Evolutionary conservation across 2,888 invertebrate genomes (phyloP).

Genomic region (Cylindroiulus punctatus): DNA sequence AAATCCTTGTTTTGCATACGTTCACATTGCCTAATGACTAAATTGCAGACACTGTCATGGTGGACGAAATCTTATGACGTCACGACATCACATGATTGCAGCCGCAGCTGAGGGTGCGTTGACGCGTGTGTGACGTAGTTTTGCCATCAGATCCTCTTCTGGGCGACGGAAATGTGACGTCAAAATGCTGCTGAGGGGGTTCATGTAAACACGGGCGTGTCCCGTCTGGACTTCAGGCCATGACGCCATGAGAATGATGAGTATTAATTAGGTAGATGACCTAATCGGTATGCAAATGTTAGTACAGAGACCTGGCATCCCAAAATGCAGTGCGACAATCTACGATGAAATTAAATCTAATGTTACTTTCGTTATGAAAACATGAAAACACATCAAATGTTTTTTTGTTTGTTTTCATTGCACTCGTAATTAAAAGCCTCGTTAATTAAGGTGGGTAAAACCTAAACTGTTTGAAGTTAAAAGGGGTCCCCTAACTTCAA

Average conservation of each 20-base stretch:
- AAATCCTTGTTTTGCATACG: neutral
- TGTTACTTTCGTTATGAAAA: no score
- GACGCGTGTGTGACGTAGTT: neutral
- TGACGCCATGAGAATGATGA: no score
- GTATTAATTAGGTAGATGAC: neutral
- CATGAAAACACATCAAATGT: no score
- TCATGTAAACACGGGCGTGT: neutral
- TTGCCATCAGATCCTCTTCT: neutral
- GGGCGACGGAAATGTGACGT: neutral
- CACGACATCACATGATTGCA: neutral
- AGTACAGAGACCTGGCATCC: neutral
- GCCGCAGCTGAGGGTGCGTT: neutral
- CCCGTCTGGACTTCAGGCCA: neutral
- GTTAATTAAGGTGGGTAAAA: neutral
- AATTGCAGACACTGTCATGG: neutral
- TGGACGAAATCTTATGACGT: neutral
- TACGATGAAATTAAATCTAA: no score
- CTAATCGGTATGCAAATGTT: neutral
- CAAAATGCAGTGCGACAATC: neutral
- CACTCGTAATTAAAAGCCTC: neutral
- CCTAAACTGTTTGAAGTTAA: no score
- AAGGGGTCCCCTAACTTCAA: neutral
- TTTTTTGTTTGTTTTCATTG: no score
- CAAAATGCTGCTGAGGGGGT: neutral
- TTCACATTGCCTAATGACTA: neutral